phyloP scores from a whole-genome alignment of 64 coral and sea anemone species.

The Pocillopora verrucosa region DNA sequence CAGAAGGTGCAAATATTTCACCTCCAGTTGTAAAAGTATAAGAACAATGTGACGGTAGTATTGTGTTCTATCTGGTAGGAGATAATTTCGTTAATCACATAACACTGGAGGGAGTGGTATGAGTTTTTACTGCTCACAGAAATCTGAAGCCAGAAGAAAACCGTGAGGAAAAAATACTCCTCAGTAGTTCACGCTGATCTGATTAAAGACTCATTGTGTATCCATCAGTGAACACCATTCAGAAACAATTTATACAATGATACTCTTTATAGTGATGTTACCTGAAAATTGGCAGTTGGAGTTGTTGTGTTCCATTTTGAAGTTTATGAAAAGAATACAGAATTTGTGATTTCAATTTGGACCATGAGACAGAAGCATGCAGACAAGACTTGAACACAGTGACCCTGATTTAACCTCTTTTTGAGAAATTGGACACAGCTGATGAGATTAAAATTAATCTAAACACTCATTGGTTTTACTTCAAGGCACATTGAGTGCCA shows the following conservation, averaged over 20 bases:
- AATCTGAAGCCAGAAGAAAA: not conserved
- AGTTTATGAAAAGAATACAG: not conserved
- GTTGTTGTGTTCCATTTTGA: conserved; percentile 41
- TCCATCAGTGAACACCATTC: not conserved
- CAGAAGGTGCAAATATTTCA: not conserved
- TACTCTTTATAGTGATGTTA: not conserved
- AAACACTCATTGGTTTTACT: conserved; percentile 38
- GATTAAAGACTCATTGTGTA: not conserved
- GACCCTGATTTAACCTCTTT: conserved; percentile 25
- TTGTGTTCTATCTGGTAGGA: not conserved
- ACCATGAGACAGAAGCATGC: not conserved
- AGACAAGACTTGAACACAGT: conserved; percentile 8
- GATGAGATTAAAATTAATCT: conserved; percentile 47
- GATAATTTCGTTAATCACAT: not conserved
- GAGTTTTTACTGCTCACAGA: not conserved
- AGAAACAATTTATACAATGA: not conserved
- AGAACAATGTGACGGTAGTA: not conserved
- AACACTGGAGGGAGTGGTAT: conserved; percentile 6
- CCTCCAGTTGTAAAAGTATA: not conserved
- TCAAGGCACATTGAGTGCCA: not conserved
- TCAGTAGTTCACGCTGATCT: conserved; percentile 11
- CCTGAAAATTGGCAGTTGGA: conserved; percentile 43
- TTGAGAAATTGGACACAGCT: conserved; percentile 33
- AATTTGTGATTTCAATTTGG: not conserved
- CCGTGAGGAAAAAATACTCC: not conserved